Evolutionary conservation across 1,140 invertebrate genomes (phyloP).

Genomic region (Dendrolimus punctatus): DNA sequence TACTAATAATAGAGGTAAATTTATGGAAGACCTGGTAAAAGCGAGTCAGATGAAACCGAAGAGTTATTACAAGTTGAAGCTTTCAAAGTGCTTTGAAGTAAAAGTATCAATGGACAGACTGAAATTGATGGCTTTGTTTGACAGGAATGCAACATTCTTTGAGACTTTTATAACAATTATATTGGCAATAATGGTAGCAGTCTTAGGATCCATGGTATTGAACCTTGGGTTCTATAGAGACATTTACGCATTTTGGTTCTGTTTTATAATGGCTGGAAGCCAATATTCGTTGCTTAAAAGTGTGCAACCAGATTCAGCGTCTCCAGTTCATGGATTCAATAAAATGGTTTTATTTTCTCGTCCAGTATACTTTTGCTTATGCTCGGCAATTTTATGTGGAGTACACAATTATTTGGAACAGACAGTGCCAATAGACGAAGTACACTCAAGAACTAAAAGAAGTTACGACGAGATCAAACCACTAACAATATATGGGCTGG

Average conservation of each 20-base stretch:
- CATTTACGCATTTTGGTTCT: constrained; percentile 94
- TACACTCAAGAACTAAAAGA: constrained; percentile 38
- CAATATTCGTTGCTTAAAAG: constrained; percentile 99
- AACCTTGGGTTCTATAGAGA: constrained; percentile 92
- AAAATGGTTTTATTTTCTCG: constrained; percentile 94
- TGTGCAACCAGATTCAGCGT: constrained; percentile 98
- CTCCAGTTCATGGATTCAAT: constrained; percentile 98
- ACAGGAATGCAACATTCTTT: constrained; percentile 89
- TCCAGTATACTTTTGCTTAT: constrained; percentile 96
- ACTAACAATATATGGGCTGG: constrained; percentile 83
- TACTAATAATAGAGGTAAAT: constrained; percentile 50
- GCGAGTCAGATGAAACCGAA: constrained; percentile 73
- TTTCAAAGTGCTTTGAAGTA: constrained; percentile 78
- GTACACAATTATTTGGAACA: constrained; percentile 75
- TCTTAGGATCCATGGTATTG: constrained; percentile 88
- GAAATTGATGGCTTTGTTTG: constrained; percentile 92
- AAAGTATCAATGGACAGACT: constrained; percentile 94
- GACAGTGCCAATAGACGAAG: constrained; percentile 29
- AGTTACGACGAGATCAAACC: constrained; percentile 40
- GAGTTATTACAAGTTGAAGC: constrained; percentile 90
- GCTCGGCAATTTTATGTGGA: constrained; percentile 81
- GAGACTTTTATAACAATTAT: constrained; percentile 90
- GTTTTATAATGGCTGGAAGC: constrained; percentile 96
- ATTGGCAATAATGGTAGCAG: constrained; percentile 88
- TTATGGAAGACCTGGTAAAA: constrained; percentile 58